phyloP scores from a whole-genome alignment of 2,797 vertebrate genomes.

The Bradypus variegatus region DNA sequence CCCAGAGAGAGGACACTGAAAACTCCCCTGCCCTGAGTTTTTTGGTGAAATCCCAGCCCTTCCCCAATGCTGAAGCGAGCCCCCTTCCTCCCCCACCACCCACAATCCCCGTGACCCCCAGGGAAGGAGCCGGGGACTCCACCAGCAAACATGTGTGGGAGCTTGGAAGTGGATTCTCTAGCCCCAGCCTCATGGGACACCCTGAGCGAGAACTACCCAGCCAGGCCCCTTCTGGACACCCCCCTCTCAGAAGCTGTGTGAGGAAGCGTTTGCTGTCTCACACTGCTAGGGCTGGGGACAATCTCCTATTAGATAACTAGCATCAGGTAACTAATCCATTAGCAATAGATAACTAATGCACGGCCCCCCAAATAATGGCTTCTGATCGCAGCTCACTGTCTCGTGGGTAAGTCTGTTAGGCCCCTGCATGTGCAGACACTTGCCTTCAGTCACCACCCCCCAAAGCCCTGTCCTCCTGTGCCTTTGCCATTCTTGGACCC shows the following conservation, averaged over 20 bases:
- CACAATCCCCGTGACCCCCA: neutral
- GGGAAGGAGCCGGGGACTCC: neutral
- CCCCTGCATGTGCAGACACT: too few species aligned
- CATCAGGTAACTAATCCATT: neutral
- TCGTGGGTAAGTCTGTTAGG: neutral
- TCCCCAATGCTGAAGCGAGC: neutral
- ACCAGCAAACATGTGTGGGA: rapidly evolving
- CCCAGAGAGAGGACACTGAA: neutral
- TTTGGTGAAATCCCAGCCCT: too few species aligned
- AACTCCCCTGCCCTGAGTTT: too few species aligned
- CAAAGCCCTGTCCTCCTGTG: neutral
- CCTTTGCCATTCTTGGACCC: too few species aligned
- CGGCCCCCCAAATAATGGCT: rapidly evolving
- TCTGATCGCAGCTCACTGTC: rapidly evolving
- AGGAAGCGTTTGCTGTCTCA: neutral
- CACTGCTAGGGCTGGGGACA: neutral
- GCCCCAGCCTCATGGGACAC: neutral
- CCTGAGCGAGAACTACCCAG: neutral
- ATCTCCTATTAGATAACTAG: too few species aligned
- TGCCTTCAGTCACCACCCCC: too few species aligned
- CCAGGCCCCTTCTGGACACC: neutral
- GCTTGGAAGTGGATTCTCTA: too few species aligned
- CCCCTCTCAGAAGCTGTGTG: neutral
- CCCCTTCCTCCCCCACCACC: neutral
- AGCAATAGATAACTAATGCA: too few species aligned